Conservation (phyloP, 2,797 vertebrate genomes). For the Syngnathus acus region DNA sequence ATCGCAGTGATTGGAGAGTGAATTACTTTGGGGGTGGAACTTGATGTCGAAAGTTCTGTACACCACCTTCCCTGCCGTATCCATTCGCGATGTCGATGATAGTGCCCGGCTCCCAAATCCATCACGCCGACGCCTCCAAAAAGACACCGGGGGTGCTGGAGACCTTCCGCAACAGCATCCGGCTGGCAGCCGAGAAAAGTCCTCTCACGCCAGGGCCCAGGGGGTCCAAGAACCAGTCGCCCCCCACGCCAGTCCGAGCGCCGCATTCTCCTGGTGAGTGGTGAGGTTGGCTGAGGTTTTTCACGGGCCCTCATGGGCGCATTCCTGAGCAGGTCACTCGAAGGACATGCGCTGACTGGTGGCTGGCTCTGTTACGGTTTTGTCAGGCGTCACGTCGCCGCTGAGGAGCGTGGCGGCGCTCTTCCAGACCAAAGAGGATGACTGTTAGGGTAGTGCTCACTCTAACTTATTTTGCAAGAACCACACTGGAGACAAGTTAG, state of each 20-base stretch:
- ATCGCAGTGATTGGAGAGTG: too few relatives aligned
- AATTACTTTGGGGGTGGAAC: too few relatives aligned
- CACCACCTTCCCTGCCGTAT: too few relatives aligned
- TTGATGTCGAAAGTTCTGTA: too few relatives aligned
- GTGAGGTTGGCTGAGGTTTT: not conserved
- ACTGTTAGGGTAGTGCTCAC: too few relatives aligned
- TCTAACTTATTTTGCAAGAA: too few relatives aligned
- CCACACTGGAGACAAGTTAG: too few relatives aligned
- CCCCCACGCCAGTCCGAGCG: not conserved
- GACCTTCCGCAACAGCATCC: slow-evolving; percentile 20
- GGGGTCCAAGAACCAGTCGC: slow-evolving; percentile 13
- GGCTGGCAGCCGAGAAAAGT: slow-evolving; percentile 17
- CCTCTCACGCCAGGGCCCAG: slow-evolving; percentile 18
- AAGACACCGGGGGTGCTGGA: slow-evolving; percentile 13
- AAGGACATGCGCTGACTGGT: not conserved
- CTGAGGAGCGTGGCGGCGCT: slow-evolving; percentile 7
- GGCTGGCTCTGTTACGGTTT: not conserved
- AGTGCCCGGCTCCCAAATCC: not conserved
- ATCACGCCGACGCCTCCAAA: fast-evolving
- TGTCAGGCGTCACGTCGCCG: slow-evolving; percentile 25
- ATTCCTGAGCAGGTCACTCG: not conserved
- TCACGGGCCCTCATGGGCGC: not conserved
- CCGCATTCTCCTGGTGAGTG: slow-evolving; percentile 59
- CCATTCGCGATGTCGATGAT: not conserved
- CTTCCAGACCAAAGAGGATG: slow-evolving; percentile 30